These are phyloP conservation scores for Diorhabda elongata DNA, from an alignment of 1,140 invertebrate species.

Conservation along the genomic window DNA sequence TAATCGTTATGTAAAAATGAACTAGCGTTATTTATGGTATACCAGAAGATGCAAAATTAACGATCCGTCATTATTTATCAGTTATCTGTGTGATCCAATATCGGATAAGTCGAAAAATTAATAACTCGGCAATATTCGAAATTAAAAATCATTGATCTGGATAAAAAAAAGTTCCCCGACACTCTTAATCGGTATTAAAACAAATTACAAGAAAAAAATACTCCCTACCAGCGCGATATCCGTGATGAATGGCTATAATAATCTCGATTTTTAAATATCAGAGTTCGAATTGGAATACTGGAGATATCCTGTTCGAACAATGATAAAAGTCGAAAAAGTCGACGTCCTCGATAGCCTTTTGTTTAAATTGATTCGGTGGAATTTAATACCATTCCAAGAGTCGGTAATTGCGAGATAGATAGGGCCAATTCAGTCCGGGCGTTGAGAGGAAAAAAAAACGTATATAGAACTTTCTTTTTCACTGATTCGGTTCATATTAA, in stretches of 20 bases:
- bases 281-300: slow-evolving; percentile 14
- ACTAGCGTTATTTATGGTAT: no score
- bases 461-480: no score
- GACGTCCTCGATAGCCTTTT: slow-evolving; percentile 35
- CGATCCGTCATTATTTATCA: no score
- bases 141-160: slow-evolving; percentile 2
- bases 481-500: no score
- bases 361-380: slow-evolving; percentile 42
- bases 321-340: slow-evolving; percentile 27
- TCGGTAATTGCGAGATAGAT: slow-evolving; percentile 37
- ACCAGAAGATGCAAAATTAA: no score
- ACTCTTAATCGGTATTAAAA: neutral
- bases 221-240: neutral
- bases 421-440: neutral
- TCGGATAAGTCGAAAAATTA: neutral
- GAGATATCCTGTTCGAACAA: slow-evolving; percentile 15
- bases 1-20: no score
- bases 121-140: neutral
- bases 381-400: slow-evolving; percentile 41
- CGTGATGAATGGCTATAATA: slow-evolving; percentile 18
- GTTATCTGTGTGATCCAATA: no score
- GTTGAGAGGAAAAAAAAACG: neutral
- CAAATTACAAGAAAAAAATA: neutral
- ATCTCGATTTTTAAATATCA: slow-evolving; percentile 11
- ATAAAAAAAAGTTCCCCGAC: neutral